Evolutionary conservation across 1,140 invertebrate genomes (phyloP), one percentile per base, ranked within the genome.

Genomic region (Teleopsis dalmanni): DNA sequence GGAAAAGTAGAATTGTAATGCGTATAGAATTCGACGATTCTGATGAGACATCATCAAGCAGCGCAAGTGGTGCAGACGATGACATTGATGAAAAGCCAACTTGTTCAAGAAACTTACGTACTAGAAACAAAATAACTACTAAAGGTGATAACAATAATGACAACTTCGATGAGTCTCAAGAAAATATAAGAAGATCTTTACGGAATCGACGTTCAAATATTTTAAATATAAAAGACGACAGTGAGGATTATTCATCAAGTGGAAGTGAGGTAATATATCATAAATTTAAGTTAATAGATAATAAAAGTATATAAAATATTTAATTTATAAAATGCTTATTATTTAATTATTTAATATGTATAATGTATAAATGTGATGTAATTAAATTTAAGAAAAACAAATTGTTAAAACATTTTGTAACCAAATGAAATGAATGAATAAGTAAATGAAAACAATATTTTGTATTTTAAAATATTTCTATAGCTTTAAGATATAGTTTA

Each of bases 201-300:
- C 51, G 67, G 64, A 47, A 65, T 60, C 51, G 72, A 51, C 18
- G 59, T 66, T 49, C 59, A 62, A 37, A 37, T 50, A 35, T 52
- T 56, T 18, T 57, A 53, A 25, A 47, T 50, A 4, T 62, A 63
- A 18, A 52, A 56, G 55, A 13, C 59, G 63, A 41, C 47, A 57
- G 11, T 57, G 72, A 52, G 62, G 66, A 23, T 57, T 68, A 48
- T 50, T 71, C 36, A 47, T 62, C 48, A 61, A 76, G 61, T 67
- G 72, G 14, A 56, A 77, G 47, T 57, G 59, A 52, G 73, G 75
- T 50, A 76, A 71, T 44, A 29, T 29, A 31, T 27, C 13, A 41
- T 41, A n/a, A n/a, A n/a, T n/a, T n/a, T n/a, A n/a, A n/a, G n/a
- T n/a, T n/a, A n/a, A n/a, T n/a, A n/a, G n/a, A n/a, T n/a, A n/a